A percentile compares a stretch with the other conserved stretches of the same genome.
These are phyloP conservation scores for Philaenus spumarius DNA, from an alignment of 1,140 invertebrate species.

Conservation along the genomic window DNA sequence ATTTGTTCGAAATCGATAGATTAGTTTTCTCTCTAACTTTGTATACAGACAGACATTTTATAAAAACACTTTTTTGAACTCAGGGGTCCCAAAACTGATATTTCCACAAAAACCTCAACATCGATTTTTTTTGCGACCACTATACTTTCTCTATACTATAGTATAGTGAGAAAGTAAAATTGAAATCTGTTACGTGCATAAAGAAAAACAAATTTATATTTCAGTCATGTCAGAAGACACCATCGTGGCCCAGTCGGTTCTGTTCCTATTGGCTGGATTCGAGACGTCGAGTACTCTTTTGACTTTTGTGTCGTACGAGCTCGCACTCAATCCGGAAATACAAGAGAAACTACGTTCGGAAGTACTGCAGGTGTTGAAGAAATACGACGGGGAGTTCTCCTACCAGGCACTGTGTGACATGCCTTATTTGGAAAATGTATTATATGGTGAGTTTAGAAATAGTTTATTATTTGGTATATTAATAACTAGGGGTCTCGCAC, in stretches of 20 bases:
- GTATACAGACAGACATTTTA: too few relatives aligned
- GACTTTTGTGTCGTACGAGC: conserved; percentile 39
- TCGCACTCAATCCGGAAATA: conserved; percentile 46
- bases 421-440: conserved; percentile 43
- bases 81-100: too few relatives aligned
- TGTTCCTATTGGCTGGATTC: conserved; percentile 54
- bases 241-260: conserved; percentile 49
- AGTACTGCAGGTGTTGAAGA: conserved; percentile 42
- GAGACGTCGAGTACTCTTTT: conserved; percentile 52
- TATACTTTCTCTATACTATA: too few relatives aligned
- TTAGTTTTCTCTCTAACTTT: too few relatives aligned
- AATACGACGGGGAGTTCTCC: conserved; percentile 41
- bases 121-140: too few relatives aligned
- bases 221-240: conserved; percentile 21
- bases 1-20: too few relatives aligned
- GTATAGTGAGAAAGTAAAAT: too few relatives aligned
- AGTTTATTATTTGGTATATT: too few relatives aligned
- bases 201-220: background rate
- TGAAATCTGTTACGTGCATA: background rate
- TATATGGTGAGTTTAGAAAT: conserved; percentile 17
- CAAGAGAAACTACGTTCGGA: conserved; percentile 49
- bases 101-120: too few relatives aligned
- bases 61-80: too few relatives aligned
- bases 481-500: too few relatives aligned
- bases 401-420: conserved; percentile 48